Conservation (phyloP, 2,888 invertebrate species). For the Agrochola lota region DNA sequence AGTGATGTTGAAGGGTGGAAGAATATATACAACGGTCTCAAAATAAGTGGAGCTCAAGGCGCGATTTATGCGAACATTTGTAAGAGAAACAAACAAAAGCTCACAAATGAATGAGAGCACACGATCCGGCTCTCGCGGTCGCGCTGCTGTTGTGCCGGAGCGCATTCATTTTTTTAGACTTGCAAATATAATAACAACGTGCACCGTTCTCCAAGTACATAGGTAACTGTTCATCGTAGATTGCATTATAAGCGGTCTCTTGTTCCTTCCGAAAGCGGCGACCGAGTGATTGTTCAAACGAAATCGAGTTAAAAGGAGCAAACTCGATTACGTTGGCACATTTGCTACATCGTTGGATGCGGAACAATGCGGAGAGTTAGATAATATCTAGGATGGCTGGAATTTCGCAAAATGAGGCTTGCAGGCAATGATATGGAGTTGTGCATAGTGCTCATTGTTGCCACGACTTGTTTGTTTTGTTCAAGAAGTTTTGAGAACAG, state of each 20-base stretch:
- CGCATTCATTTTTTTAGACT: conserved; percentile 5
- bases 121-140: conserved; percentile 25
- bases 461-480: background rate
- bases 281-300: conserved; percentile 3
- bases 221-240: background rate
- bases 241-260: conserved; percentile 2
- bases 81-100: conserved; percentile 48
- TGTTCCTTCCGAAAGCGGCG: background rate
- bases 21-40: conserved; percentile 23
- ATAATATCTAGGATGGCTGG: conserved; percentile 23
- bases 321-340: conserved; percentile 19
- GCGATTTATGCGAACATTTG: conserved; percentile 44
- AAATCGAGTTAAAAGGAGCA: conserved; percentile 27
- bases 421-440: background rate
- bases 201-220: background rate
- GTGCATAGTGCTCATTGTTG: background rate
- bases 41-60: conserved; percentile 30
- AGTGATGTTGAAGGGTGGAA: conserved; percentile 15
- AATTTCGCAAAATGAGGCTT: background rate
- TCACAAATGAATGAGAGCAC: conserved; percentile 33
- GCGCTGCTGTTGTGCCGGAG: background rate
- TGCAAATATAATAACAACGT: background rate
- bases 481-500: background rate
- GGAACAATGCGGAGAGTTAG: conserved; percentile 39
- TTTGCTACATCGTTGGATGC: conserved; percentile 36